Percentiles rank a stretch among this genome's conserved stretches.
phyloP scores from a whole-genome alignment of 2,113 vertebrate species.

The Saccopteryx leptura region DNA sequence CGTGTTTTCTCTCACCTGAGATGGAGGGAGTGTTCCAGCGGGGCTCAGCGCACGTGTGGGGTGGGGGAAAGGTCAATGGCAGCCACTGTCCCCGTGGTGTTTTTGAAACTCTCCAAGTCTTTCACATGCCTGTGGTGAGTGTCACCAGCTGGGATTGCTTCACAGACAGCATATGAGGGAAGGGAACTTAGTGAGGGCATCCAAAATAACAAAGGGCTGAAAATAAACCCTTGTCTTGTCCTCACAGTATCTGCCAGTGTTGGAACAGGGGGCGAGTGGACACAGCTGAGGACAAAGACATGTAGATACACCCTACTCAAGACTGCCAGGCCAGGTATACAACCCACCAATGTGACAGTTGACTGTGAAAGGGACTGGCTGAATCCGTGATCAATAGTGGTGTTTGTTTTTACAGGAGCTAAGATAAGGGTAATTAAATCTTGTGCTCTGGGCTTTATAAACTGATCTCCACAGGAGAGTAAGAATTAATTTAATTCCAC shows the following conservation, averaged over 20 bases:
- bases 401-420: not conserved
- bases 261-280: not conserved
- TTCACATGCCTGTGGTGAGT: fast-evolving
- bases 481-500: slow-evolving; percentile 52
- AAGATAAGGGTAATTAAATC: slow-evolving; percentile 72
- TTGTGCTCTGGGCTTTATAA: slow-evolving; percentile 21
- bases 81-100: not conserved
- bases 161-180: not conserved
- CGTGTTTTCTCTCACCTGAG: not conserved
- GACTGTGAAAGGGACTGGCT: not conserved
- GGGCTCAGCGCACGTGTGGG: fast-evolving
- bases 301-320: not conserved
- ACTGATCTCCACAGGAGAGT: slow-evolving; percentile 40
- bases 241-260: not conserved
- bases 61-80: not conserved
- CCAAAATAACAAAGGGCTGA: not conserved
- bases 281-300: slow-evolving; percentile 43
- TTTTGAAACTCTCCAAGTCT: not conserved
- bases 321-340: not conserved
- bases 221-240: not conserved
- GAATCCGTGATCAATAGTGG: not conserved
- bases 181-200: not conserved
- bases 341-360: not conserved
- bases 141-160: not conserved
- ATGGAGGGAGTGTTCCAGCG: fast-evolving